Conservation (phyloP, 1,140 invertebrate species). For the Apis florea region DNA sequence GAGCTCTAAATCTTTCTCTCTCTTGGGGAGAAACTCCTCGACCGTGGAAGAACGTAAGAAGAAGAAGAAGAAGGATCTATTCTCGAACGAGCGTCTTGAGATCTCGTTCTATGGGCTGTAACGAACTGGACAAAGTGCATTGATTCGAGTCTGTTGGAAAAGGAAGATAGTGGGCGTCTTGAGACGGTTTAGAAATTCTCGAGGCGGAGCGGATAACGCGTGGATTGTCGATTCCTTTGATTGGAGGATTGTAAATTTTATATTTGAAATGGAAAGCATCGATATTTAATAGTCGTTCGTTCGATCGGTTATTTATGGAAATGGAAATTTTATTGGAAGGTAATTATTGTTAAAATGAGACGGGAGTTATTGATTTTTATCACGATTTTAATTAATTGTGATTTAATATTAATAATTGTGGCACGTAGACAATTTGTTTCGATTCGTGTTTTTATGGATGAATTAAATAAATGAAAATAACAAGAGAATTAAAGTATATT, state of each 20-base stretch:
- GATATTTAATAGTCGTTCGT: neutral
- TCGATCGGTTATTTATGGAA: neutral
- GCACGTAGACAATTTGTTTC: no score
- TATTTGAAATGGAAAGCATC: neutral
- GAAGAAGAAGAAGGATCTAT: neutral
- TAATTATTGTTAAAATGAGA: no score
- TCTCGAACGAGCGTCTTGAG: slow-evolving; percentile 22
- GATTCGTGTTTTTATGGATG: no score
- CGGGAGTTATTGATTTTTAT: no score
- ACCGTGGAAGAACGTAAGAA: slow-evolving; percentile 14
- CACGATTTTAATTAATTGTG: no score
- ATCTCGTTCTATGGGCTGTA: slow-evolving; percentile 16
- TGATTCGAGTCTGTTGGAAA: slow-evolving; percentile 15
- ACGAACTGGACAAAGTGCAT: slow-evolving; percentile 39
- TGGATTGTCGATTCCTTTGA: neutral
- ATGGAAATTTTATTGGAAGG: no score
- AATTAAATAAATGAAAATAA: no score
- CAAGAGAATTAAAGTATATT: no score
- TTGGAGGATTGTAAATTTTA: neutral
- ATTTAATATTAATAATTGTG: no score
- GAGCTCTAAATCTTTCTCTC: slow-evolving; percentile 12
- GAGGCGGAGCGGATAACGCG: neutral
- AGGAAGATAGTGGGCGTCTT: slow-evolving; percentile 10
- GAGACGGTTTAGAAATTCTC: neutral
- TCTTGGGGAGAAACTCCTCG: neutral